Percentiles rank a stretch among this genome's conserved stretches.
phyloP scores from a whole-genome alignment of 2,888 invertebrate species.

The Mesorhabditis sp. region DNA sequence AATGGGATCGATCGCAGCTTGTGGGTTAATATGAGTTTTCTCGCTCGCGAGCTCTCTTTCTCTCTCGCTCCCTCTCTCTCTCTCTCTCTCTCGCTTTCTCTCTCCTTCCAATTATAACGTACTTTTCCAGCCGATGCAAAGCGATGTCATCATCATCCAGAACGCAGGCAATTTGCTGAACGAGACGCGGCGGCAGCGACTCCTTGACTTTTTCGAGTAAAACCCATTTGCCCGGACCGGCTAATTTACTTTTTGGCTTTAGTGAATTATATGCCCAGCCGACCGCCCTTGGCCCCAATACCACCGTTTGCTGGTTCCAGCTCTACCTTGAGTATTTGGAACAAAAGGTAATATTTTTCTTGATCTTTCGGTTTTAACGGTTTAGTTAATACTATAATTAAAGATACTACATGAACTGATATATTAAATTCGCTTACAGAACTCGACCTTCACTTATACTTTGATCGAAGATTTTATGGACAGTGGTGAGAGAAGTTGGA shows the following conservation, averaged over 20 bases:
- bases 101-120: neutral
- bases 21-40: neutral
- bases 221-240: neutral
- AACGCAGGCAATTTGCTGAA: neutral
- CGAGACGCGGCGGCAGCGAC: neutral
- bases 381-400: too few relatives aligned
- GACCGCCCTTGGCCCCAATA: neutral
- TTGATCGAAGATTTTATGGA: constrained; percentile 2
- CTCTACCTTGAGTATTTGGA: neutral
- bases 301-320: constrained; percentile 6
- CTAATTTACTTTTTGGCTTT: neutral
- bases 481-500: neutral
- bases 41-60: neutral
- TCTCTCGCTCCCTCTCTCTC: neutral
- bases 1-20: constrained; percentile 2
- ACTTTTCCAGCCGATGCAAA: neutral
- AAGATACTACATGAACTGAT: too few relatives aligned
- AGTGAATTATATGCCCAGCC: neutral
- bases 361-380: too few relatives aligned
- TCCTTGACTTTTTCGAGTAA: constrained; percentile 1
- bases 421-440: neutral
- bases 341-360: neutral
- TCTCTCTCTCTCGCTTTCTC: neutral
- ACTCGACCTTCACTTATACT: neutral
- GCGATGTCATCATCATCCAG: neutral